Evolutionary conservation across 2,113 vertebrate genomes (phyloP).

Genomic region (Campylomormyrus tamandua): DNA sequence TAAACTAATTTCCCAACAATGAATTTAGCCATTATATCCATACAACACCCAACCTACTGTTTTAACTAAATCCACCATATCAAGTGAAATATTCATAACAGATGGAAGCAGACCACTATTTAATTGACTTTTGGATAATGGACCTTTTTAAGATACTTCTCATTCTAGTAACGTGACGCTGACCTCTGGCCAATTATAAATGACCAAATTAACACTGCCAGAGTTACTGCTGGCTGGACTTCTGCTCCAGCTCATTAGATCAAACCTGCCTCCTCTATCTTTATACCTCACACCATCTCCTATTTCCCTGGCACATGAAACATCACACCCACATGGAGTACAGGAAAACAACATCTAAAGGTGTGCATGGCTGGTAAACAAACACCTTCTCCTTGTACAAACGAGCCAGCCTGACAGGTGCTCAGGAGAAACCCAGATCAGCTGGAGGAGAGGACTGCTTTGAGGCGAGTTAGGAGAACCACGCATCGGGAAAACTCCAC

Average conservation of each 20-base stretch:
- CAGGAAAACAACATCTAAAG: conserved; percentile 3
- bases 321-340: conserved; percentile 5
- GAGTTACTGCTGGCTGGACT: not conserved
- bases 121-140: not conserved
- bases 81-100: not conserved
- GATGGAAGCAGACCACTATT: not conserved
- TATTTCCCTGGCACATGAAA: not conserved
- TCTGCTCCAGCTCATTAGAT: not conserved
- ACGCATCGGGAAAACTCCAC: not conserved
- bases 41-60: not conserved
- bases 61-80: not conserved
- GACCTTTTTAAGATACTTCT: not conserved
- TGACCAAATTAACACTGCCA: not conserved
- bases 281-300: not conserved
- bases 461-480: not conserved
- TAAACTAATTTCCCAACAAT: not conserved
- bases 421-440: not conserved
- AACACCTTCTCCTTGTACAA: conserved; percentile 3
- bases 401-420: not conserved
- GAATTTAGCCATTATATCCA: not conserved
- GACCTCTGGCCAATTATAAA: not conserved
- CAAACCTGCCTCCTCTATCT: not conserved
- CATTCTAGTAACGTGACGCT: not conserved
- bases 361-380: not conserved
- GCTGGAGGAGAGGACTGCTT: not conserved